Evolutionary conservation across 2,113 vertebrate genomes (phyloP).

Genomic region (Rhizomys pruinosus): DNA sequence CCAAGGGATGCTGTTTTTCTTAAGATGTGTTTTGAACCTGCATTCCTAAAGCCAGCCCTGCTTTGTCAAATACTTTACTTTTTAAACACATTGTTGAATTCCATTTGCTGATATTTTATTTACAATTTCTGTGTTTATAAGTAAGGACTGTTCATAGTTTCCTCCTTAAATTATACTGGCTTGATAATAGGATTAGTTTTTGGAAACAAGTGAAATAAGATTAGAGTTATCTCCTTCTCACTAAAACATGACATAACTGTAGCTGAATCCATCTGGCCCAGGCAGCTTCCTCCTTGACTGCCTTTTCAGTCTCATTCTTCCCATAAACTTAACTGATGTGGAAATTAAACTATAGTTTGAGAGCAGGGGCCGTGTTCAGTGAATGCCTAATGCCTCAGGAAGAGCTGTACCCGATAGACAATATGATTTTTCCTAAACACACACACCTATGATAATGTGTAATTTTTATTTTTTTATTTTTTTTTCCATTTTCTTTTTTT

Average conservation of each 20-base stretch:
- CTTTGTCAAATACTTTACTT: constrained; percentile 25
- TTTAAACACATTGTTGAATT: not conserved
- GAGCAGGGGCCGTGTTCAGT: not conserved
- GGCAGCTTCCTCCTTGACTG: not conserved
- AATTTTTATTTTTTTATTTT: not conserved
- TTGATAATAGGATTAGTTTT: not conserved
- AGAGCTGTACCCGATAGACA: not conserved
- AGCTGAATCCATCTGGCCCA: not conserved
- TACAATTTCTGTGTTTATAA: constrained; percentile 40
- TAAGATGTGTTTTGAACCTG: no score
- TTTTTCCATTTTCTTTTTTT: no score
- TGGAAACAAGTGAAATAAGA: not conserved
- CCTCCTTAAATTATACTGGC: not conserved
- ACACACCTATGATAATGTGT: not conserved
- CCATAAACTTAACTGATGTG: constrained; percentile 10
- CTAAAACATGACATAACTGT: not conserved
- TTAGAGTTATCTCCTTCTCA: not conserved
- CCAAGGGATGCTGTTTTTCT: not conserved
- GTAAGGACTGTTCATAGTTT: not conserved
- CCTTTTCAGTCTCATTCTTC: not conserved
- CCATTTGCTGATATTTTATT: not conserved
- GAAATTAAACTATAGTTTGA: not conserved
- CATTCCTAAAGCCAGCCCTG: not conserved
- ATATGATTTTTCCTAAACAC: not conserved
- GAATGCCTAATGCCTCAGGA: not conserved